phyloP scores from a whole-genome alignment of 1,140 invertebrate species.

The Caenorhabditis brenneri region DNA sequence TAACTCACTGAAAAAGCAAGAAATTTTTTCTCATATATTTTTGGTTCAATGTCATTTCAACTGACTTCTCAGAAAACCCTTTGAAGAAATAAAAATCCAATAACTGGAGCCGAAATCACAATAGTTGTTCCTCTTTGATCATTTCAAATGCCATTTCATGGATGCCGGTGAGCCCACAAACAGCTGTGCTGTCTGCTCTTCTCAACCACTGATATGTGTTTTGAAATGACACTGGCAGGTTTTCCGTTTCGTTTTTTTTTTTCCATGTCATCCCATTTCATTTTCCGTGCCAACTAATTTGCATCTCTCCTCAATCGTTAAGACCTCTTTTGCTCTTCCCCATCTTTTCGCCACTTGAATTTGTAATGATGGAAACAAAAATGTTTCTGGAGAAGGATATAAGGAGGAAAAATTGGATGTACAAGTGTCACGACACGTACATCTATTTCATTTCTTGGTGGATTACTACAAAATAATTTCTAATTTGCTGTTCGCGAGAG shows the following conservation, averaged over 20 bases:
- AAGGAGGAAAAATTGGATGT: not conserved
- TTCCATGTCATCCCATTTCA: not conserved
- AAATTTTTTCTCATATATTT: not conserved
- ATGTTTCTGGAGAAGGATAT: not conserved
- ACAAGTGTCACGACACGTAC: not conserved
- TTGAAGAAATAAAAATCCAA: not conserved
- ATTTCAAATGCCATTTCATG: slow-evolving; percentile 2
- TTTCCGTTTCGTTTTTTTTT: not conserved
- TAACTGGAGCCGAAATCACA: not conserved
- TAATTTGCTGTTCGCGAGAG: too few species aligned
- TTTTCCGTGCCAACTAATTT: slow-evolving; percentile 9
- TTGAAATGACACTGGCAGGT: slow-evolving; percentile 10
- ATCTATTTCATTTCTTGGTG: too few species aligned
- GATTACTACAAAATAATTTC: too few species aligned
- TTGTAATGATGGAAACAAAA: not conserved
- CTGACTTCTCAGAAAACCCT: not conserved
- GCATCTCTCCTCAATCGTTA: not conserved
- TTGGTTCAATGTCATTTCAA: not conserved
- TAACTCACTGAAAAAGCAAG: too few species aligned
- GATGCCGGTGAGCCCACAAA: slow-evolving; percentile 7
- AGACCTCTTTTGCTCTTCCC: not conserved
- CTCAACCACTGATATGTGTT: slow-evolving; percentile 11
- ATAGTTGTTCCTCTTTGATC: not conserved
- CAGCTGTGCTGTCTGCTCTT: slow-evolving; percentile 27
- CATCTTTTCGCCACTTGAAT: slow-evolving; percentile 9